These are phyloP conservation scores for Ibycter americanus DNA, from an alignment of 2,797 vertebrate species.

Conservation along the genomic window DNA sequence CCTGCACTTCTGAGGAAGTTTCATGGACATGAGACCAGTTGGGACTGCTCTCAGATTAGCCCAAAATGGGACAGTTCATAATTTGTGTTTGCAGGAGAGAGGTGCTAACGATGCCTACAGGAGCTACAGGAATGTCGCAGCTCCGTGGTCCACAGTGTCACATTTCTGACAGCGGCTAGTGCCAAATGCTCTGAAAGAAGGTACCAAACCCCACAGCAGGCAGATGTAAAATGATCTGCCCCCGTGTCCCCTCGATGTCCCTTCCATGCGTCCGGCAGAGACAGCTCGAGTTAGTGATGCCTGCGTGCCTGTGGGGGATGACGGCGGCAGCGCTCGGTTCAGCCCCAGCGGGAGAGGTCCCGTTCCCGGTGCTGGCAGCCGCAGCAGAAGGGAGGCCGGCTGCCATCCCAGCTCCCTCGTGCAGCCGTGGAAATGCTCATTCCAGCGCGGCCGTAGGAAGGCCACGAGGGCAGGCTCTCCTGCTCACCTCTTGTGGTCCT, in stretches of 20 bases:
- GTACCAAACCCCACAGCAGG: neutral
- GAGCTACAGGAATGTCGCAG: neutral
- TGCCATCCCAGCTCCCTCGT: neutral
- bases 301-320: neutral
- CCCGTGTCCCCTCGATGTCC: neutral
- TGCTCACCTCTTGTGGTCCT: neutral
- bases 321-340: neutral
- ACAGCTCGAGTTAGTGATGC: neutral
- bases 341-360: neutral
- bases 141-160: neutral
- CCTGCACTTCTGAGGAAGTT: neutral
- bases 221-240: neutral
- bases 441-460: fast-evolving
- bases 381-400: neutral
- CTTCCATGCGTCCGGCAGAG: neutral
- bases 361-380: neutral
- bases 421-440: fast-evolving
- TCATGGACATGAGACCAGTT: neutral
- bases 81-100: neutral
- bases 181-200: neutral
- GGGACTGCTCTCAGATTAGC: neutral
- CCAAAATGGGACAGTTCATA: neutral
- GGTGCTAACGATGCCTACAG: neutral
- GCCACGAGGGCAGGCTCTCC: neutral
- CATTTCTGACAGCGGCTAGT: neutral